These are phyloP conservation scores for Ectemnius cavifrons DNA, from an alignment of 2,888 invertebrate species.

Conservation along the genomic window DNA sequence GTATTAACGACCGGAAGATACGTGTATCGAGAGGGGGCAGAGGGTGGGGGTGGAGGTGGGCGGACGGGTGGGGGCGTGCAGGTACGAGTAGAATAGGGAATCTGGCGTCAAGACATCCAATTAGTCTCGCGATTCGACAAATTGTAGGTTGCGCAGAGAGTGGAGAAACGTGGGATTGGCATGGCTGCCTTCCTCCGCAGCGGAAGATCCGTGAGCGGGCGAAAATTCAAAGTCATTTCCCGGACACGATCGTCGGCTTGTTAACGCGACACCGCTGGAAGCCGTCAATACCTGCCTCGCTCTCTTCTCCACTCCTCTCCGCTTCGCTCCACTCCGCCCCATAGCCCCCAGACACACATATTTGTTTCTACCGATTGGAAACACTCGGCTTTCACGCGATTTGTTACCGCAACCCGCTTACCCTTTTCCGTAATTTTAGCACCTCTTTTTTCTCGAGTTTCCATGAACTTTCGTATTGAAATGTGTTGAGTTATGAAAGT, in stretches of 20 bases:
- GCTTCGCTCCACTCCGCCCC: not conserved
- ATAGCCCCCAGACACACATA: not conserved
- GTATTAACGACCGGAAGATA: not conserved
- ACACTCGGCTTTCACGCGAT: too few species aligned
- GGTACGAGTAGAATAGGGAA: slow-evolving; percentile 34
- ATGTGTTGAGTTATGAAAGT: too few species aligned
- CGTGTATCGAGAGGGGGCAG: not conserved
- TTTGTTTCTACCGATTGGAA: not conserved
- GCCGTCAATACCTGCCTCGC: slow-evolving; percentile 38
- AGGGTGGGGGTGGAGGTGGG: too few species aligned
- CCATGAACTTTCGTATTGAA: too few species aligned
- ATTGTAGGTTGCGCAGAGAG: slow-evolving; percentile 60
- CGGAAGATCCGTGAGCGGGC: slow-evolving; percentile 4
- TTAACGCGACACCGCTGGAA: slow-evolving; percentile 54
- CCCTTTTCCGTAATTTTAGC: too few species aligned
- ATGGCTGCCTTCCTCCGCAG: slow-evolving; percentile 47
- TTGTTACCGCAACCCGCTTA: not conserved
- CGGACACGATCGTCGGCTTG: slow-evolving; percentile 61
- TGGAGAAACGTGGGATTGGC: slow-evolving; percentile 60
- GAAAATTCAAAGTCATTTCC: slow-evolving; percentile 67
- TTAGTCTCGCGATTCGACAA: slow-evolving; percentile 64
- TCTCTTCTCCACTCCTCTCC: slow-evolving; percentile 7
- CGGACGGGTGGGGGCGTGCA: slow-evolving; percentile 14
- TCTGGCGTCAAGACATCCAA: slow-evolving; percentile 66
- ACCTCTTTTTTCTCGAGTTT: too few species aligned